Percentiles rank a stretch among this genome's conserved stretches.
Conservation (phyloP, 2,888 invertebrate genomes). For the Eupeodes latifasciatus region DNA sequence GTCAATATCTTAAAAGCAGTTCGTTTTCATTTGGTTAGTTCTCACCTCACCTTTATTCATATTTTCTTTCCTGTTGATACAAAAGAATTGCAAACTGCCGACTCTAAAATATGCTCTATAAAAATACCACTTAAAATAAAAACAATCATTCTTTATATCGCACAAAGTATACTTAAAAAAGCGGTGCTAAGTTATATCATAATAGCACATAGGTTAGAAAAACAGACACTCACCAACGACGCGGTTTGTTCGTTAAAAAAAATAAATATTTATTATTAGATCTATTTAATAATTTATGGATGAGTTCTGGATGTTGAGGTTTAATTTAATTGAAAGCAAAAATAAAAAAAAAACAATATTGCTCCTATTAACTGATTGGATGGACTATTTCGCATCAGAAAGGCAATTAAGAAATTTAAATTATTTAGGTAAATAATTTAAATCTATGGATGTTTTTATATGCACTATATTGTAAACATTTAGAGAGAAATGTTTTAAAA, state of each 20-base stretch:
- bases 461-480: constrained; percentile 6
- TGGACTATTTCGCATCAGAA: constrained; percentile 12
- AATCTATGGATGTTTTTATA: not conserved
- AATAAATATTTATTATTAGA: constrained; percentile 7
- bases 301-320: constrained; percentile 1
- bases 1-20: too few species aligned
- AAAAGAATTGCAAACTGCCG: not conserved
- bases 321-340: constrained; percentile 4
- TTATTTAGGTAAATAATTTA: constrained; percentile 14
- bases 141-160: not conserved
- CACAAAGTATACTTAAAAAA: not conserved
- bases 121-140: not conserved
- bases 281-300: constrained; percentile 20
- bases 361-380: constrained; percentile 12
- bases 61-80: too few species aligned
- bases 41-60: too few species aligned
- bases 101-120: not conserved
- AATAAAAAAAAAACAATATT: not conserved
- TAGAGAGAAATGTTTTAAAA: too few species aligned
- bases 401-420: constrained; percentile 26
- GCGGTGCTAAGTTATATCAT: not conserved
- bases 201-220: not conserved
- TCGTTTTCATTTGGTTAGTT: too few species aligned
- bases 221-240: not conserved
- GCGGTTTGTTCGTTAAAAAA: not conserved